Evolutionary conservation across 2,797 vertebrate genomes (phyloP), one percentile per base, ranked within the genome.

Genomic region (Peromyscus attwateri): DNA sequence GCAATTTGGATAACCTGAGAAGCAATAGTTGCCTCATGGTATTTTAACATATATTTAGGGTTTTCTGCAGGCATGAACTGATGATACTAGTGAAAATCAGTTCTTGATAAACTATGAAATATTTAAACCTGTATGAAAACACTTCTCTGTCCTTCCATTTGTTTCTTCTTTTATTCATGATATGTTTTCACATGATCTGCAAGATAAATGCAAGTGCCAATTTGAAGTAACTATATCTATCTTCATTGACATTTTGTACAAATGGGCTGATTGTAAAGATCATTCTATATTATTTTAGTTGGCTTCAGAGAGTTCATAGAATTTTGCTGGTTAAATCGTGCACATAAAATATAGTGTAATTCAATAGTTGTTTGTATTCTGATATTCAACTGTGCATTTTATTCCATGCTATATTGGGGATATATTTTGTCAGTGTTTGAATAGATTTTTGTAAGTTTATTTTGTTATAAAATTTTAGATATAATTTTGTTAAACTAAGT

Each of bases 41-140:
- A 49, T 8, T 37, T 82, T 57, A 76, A 83, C 4, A 0, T 43
- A 29, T 3, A 60, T 23, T 57, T 43, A 31, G 3, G 34, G 14
- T 17, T 93, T 82, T 55, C 11, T 62, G 6, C 3, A 82, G 34
- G 29, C 25, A 64, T 1, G 14, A 66, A 14, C 16, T 43, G 25
- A 3, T 43, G 76, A 46, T 14, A 40, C 17, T 6, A 79, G n/a
- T 55, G 40, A 64, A 11, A 12, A 1, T 37, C n/a, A 34, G n/a
- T 87, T 14, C 11, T 88, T 76, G 40, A 23, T 23, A 75, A 91
- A 19, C 49, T 49, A 85, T 55, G 3, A 64, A 25, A 46, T 85
- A n/a, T 19, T 17, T 46, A 7, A 46, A 34, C 2, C 1, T 60
- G 0, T 9, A 3, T 62, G 2, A 0, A 14, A 4, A 1, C 6